These are phyloP conservation scores for Phymatocera aterrima DNA, from an alignment of 2,888 invertebrate genomes.

Conservation along the genomic window DNA sequence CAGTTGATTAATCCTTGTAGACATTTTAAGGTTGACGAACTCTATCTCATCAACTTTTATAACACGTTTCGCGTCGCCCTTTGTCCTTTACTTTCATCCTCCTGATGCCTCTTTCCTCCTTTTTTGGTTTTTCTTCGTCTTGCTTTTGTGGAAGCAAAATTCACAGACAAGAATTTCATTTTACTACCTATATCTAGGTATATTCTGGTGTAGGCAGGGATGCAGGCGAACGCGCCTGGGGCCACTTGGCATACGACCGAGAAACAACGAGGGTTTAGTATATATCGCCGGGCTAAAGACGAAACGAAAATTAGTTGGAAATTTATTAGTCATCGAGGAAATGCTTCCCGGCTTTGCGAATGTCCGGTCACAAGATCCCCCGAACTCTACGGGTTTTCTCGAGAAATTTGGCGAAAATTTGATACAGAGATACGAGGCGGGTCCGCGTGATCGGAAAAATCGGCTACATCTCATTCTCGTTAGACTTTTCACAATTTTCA, in stretches of 20 bases:
- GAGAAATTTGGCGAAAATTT: too few relatives aligned
- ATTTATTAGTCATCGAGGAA: background rate
- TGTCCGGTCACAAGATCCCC: too few relatives aligned
- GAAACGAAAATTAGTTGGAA: background rate
- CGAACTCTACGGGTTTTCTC: too few relatives aligned
- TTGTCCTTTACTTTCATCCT: background rate
- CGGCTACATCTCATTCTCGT: too few relatives aligned
- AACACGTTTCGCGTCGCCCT: background rate
- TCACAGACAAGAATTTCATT: background rate
- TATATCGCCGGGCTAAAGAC: background rate
- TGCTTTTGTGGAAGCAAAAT: too few relatives aligned
- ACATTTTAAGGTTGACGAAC: background rate
- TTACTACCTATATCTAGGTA: too few relatives aligned
- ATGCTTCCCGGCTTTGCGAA: background rate
- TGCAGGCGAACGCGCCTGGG: background rate
- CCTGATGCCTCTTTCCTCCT: background rate
- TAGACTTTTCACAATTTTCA: too few relatives aligned
- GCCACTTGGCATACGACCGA: background rate
- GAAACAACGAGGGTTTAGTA: background rate
- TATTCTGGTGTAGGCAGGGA: too few relatives aligned
- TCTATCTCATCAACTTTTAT: background rate
- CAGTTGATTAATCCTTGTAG: background rate
- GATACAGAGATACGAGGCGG: too few relatives aligned
- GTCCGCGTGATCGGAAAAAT: too few relatives aligned
- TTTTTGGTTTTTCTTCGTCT: too few relatives aligned